Evolutionary conservation across 2,888 invertebrate genomes (phyloP).

Genomic region (Drosophila neonasuta): DNA sequence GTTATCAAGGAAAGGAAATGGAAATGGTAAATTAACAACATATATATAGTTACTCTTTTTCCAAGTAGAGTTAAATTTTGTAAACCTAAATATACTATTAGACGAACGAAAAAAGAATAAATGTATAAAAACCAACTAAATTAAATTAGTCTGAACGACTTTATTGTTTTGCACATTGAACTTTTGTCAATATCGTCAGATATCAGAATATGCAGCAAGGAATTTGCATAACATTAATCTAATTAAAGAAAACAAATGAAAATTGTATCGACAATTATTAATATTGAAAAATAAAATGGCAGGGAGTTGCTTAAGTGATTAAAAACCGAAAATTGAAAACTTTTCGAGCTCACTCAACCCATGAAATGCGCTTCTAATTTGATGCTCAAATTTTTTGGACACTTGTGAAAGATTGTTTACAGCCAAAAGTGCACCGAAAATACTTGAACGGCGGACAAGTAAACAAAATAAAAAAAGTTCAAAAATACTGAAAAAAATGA

Average conservation of each 20-base stretch:
- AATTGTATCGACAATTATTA: conserved; percentile 8
- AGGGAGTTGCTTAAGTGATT: conserved; percentile 33
- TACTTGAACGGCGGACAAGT: conserved; percentile 16
- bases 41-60: no score
- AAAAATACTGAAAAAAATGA: conserved; percentile 27
- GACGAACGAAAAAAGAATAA: no score
- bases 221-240: not conserved
- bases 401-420: conserved; percentile 45
- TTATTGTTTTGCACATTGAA: no score
- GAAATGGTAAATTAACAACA: no score
- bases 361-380: conserved; percentile 28
- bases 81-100: no score
- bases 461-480: conserved; percentile 33
- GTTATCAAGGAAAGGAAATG: no score
- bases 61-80: no score
- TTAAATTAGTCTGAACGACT: no score
- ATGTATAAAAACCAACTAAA: no score
- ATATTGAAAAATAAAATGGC: conserved; percentile 21
- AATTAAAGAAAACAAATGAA: not conserved
- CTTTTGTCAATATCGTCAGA: no score
- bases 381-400: conserved; percentile 37
- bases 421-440: conserved; percentile 40
- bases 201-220: not conserved
- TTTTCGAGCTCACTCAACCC: conserved; percentile 8
- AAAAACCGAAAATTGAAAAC: conserved; percentile 21